Conservation (phyloP, 2,797 vertebrate species). For the Odontamblyopus rebecca region DNA sequence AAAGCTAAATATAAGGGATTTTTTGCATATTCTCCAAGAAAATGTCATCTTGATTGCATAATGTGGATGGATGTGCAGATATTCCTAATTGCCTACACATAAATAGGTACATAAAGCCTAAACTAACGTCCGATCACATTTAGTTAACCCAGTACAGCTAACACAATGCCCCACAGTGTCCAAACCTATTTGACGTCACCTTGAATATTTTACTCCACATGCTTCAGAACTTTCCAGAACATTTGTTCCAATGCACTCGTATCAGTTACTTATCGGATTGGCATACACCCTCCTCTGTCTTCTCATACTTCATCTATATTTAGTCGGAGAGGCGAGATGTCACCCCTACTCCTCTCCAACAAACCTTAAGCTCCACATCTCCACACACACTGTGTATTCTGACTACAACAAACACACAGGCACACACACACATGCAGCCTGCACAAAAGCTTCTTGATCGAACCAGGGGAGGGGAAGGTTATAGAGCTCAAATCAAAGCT, state of each 20-base stretch:
- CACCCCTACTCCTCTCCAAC: constrained; percentile 23
- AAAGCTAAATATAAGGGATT: no score
- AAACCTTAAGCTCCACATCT: constrained; percentile 19
- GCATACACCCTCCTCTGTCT: constrained; percentile 41
- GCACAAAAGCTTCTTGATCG: constrained; percentile 5
- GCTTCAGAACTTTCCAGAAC: background rate
- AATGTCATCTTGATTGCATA: no score
- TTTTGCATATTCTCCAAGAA: no score
- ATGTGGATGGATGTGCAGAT: no score
- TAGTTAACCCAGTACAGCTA: no score
- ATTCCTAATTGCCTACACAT: no score
- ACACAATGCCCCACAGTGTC: no score
- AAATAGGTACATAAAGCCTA: no score
- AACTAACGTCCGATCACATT: no score
- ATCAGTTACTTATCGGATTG: constrained; percentile 31
- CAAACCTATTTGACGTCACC: no score
- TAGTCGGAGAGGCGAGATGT: constrained; percentile 41
- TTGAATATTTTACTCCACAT: background rate
- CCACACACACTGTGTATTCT: background rate
- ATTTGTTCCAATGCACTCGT: constrained; percentile 1
- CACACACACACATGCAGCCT: background rate
- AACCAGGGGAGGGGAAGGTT: background rate
- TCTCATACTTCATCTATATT: constrained; percentile 56
- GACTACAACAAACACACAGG: constrained; percentile 8
- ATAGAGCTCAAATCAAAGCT: constrained; percentile 4